Base-by-base conservation (phyloP, 2,888 invertebrate species). In the Acrocyrtus sp. region DNA sequence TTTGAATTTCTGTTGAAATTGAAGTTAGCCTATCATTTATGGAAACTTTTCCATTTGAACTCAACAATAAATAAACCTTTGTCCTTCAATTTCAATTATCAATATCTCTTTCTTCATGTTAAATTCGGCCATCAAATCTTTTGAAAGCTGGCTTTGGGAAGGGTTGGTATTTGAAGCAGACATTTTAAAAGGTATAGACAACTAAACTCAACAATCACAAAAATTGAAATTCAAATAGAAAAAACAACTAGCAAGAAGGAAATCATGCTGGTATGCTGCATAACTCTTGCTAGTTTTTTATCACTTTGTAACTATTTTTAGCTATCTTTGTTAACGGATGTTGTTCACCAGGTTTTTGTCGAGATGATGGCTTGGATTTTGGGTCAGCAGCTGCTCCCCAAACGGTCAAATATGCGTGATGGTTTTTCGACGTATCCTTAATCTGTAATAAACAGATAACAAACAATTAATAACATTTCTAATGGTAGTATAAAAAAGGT, bases 1-100 rank as follows among this genome's bases (percentile, higher is more conserved):
- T 88, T 81, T 91, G 89, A 24, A 94, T 88, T 82, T 92, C 90
- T 80, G 89, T 87, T 67, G 89, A 90, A n/a, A 91, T 88, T 90
- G 89, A 81, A 93, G 92, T 80, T 89, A 88, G 57, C 85, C 85
- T 1, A 88, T 86, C 56, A 90, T 84, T 47, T 88, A 82, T 65
- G n/a, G n/a, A n/a, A n/a, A n/a, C n/a, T n/a, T n/a, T n/a, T n/a
- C n/a, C n/a, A n/a, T n/a, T 86, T 83, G 66, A 81, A 88, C 26
- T 51, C 65, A 45, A 53, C 56, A 62, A n/a, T 72, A 57, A 29
- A 68, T 50, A 21, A 58, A 3, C 15, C 63, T 65, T 6, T 82
- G 54, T 34, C 66, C 84, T 17, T 61, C 58, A 26, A 80, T 76
- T 24, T 48, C 17, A 54, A 88, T 87, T 83, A 90, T 90, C 69